A percentile compares a stretch with the other conserved stretches of the same genome.
Evolutionary conservation across 2,113 vertebrate genomes (phyloP).

Genomic region (Sus scrofa): DNA sequence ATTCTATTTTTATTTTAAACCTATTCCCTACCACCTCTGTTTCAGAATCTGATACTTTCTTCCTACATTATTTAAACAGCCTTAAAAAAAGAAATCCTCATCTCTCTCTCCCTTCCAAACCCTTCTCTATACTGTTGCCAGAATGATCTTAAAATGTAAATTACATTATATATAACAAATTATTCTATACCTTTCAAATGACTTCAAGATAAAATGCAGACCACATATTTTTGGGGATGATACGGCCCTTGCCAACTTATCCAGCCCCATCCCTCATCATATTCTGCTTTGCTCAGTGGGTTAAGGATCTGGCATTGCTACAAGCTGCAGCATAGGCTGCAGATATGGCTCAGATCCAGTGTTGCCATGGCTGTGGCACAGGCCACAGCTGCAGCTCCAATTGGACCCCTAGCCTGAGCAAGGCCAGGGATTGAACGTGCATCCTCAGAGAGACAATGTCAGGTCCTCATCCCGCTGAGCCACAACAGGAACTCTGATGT

Average conservation of each 20-base stretch:
- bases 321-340: too few relatives aligned
- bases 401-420: too few relatives aligned
- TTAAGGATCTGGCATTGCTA: too few relatives aligned
- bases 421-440: too few relatives aligned
- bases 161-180: neutral
- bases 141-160: neutral
- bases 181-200: constrained; percentile 11
- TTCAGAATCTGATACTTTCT: constrained; percentile 36
- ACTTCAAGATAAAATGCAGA: constrained; percentile 28
- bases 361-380: too few relatives aligned
- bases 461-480: too few relatives aligned
- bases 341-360: too few relatives aligned
- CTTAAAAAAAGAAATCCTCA: neutral
- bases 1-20: neutral
- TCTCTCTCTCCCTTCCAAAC: neutral
- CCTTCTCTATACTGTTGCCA: neutral
- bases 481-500: neutral
- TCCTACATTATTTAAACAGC: neutral
- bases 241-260: neutral
- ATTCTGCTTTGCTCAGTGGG: too few relatives aligned
- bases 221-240: neutral
- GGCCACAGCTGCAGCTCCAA: too few relatives aligned
- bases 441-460: too few relatives aligned
- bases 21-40: neutral
- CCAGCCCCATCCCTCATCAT: neutral